Evolutionary conservation across 1,140 invertebrate genomes (phyloP), one percentile per base, ranked within the genome.

Genomic region (Dendrolimus punctatus): DNA sequence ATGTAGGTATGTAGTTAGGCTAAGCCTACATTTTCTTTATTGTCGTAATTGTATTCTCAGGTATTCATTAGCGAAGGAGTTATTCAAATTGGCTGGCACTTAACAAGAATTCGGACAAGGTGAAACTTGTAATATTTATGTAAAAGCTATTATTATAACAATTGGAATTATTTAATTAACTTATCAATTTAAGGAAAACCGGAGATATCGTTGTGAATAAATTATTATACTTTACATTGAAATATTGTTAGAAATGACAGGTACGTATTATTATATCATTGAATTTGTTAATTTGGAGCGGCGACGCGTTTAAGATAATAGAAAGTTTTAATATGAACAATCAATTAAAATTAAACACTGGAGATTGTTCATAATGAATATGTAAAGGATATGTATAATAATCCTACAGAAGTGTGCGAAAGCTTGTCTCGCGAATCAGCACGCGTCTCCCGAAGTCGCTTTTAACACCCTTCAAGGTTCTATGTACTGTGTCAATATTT

Each of bases 121-220:
- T 9, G 38, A n/a, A 44, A 51, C 8, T 51, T 44, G 42, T 43
- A 51, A 51, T 8, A 51, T 51, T 48, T 48, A 48, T 23, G 23
- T 23, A 23, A 37, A 6, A 48, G 8, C 7, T 38, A 9, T 40
- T 51, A 37, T 51, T 41, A 44, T 51, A 36, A 45, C 37, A 51
- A 6, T 44, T 38, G 42, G 50, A 60, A 57, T 60, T 53, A 55
- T 48, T 42, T 48, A 60, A 60, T 47, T 41, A 43, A 49, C 45
- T 55, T 40, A 63, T 54, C 54, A 57, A 63, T 53, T 59, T 51
- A 42, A 46, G 37, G 50, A 52, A 48, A 53, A 57, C 38, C 38
- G 8, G 40, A 52, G 43, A 10, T 47, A 40, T 39, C 41, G 41
- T 51, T 23, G 6, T 9, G 40, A 23, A 51, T n/a, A 38, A 40